Conservation (phyloP, 2,888 invertebrate genomes). For the Pseudanteris insignis region DNA sequence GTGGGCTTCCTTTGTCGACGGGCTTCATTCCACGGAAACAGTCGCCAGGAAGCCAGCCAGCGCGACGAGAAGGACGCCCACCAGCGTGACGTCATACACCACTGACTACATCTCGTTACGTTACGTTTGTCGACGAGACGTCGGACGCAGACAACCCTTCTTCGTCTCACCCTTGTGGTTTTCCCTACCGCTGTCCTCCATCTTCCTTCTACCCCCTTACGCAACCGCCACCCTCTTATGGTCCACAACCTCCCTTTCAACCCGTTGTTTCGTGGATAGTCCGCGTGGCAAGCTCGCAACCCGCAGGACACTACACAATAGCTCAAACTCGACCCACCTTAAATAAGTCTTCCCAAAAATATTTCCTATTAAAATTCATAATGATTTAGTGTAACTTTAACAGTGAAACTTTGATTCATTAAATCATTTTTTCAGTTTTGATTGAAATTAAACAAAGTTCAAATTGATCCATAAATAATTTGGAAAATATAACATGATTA, state of each 20-base stretch:
- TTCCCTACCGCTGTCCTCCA: constrained; percentile 38
- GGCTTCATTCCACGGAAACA: constrained; percentile 47
- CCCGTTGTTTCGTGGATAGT: constrained; percentile 52
- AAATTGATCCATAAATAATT: constrained; percentile 2
- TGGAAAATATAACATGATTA: constrained; percentile 9
- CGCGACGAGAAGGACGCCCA: constrained; percentile 59
- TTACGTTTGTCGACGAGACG: constrained; percentile 60
- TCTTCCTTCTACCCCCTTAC: constrained; percentile 17
- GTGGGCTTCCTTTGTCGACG: constrained; percentile 44
- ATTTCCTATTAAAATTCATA: too few relatives aligned
- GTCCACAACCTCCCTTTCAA: constrained; percentile 51
- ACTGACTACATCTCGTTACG: constrained; percentile 66
- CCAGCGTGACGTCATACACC: constrained; percentile 69
- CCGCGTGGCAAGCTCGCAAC: constrained; percentile 49
- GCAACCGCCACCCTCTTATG: constrained; percentile 39
- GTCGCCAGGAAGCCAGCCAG: constrained; percentile 59
- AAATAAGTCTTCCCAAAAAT: too few relatives aligned
- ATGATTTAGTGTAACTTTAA: too few relatives aligned
- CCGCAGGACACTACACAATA: constrained; percentile 49
- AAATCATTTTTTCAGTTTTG: too few relatives aligned
- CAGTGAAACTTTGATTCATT: too few relatives aligned
- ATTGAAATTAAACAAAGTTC: too few relatives aligned
- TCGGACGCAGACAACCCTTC: constrained; percentile 59
- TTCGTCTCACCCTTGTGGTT: constrained; percentile 44
- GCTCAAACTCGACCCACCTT: constrained; percentile 47